phyloP scores from a whole-genome alignment of 2,113 vertebrate species.

The Bubo bubo region DNA sequence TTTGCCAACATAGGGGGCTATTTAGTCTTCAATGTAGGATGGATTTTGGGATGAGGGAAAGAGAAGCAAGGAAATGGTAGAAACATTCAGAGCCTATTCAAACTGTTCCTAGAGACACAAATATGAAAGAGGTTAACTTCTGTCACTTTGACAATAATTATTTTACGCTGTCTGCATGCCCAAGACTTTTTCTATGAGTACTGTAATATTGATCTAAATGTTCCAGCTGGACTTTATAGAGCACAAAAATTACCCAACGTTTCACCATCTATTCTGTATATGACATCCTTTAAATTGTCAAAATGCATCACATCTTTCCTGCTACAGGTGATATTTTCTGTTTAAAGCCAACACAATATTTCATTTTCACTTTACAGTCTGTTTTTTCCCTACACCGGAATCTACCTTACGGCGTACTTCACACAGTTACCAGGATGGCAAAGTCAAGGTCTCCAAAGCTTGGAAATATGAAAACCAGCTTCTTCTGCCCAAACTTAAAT shows the following conservation, averaged over 20 bases:
- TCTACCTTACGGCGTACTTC: accelerated
- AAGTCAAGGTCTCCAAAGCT: neutral
- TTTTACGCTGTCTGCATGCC: neutral
- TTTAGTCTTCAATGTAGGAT: neutral
- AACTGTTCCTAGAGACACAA: neutral
- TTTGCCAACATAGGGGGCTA: neutral
- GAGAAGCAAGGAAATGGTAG: neutral
- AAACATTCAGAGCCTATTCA: neutral
- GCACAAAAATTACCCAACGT: neutral
- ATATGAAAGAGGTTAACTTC: neutral
- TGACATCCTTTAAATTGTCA: neutral
- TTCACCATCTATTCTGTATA: neutral
- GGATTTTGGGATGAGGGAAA: neutral
- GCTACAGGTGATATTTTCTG: neutral
- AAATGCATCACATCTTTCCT: neutral
- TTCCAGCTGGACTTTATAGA: neutral
- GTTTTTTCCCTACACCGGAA: neutral
- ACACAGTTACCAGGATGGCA: neutral
- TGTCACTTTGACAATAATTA: neutral
- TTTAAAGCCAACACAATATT: neutral
- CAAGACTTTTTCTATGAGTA: neutral
- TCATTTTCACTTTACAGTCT: neutral
- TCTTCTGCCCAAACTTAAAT: neutral
- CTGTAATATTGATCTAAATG: neutral
- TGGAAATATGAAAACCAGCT: neutral